Evolutionary conservation across 1,140 invertebrate species (phyloP), one percentile per base, ranked within the genome.

Genomic region (Diorhabda sublineata): DNA sequence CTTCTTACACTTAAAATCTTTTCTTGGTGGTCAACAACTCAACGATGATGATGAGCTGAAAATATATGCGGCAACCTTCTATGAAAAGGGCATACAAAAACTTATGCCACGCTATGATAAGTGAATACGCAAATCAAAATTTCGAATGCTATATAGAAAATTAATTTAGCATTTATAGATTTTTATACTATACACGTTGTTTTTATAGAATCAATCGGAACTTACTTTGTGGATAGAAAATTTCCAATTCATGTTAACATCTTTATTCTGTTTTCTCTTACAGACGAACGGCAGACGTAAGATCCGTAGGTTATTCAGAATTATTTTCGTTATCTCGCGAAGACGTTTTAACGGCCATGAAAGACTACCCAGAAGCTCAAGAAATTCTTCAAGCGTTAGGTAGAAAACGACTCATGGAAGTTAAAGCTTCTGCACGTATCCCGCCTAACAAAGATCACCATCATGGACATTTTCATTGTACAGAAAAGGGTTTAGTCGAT

Each of bases 311-410:
- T 1, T 98, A 98, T 76, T 95, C 95, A 0, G 96, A 98, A 79
- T 84, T 98, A 2, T 98, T 98, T 82, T 97, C 95, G 52, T 82
- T 98, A 1, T 97, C 95, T 0, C 85, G 95, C n/a, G 95, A 98
- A 82, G 96, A 98, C 77, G 95, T 98, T 0, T 80, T 98, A 6
- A 89, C 91, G 0, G 96, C 96, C 2, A 95, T 98, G 89, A 97
- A 97, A 80, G 96, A 98, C 80, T 97, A 98, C 76, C 96, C 96
- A 0, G 95, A 98, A 81, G 96, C 96, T 1, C 93, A 98, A 82
- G 95, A 97, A 78, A 95, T 96, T 64, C 83, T 96, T 3, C 92
- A 95, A 78, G 93, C 89, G 9, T 83, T 96, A 2, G 94, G 94
- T 0, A 84, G 92, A 42, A 95, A 95, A 75, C 85, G 94, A 1